These are phyloP conservation scores for Peromyscus leucopus DNA, from an alignment of 2,113 vertebrate genomes.

Conservation along the genomic window DNA sequence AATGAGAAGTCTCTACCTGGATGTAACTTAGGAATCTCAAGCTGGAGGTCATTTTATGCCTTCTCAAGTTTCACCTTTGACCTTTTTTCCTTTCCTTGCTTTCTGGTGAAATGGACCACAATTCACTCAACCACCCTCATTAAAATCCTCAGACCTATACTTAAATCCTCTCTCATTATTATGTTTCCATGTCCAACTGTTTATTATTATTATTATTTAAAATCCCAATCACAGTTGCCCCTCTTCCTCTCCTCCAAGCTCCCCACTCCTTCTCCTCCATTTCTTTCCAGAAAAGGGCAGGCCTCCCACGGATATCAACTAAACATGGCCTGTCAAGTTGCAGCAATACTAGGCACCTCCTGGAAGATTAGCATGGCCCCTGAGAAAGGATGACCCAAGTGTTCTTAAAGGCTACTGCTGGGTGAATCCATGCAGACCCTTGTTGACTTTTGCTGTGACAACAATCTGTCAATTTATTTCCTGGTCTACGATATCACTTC, in stretches of 20 bases:
- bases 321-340: not conserved
- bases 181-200: not conserved
- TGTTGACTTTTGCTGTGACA: not conserved
- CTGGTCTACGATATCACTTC: not conserved
- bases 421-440: not conserved
- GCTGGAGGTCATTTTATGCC: not conserved
- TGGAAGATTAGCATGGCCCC: not conserved
- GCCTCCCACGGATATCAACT: not conserved
- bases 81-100: not conserved
- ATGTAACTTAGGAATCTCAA: not conserved
- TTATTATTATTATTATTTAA: not conserved
- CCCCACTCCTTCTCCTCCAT: not conserved
- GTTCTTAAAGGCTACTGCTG: not conserved
- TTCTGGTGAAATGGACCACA: not conserved
- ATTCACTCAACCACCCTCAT: not conserved
- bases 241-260: not conserved
- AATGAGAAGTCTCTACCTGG: not conserved
- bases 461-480: not conserved
- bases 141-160: not conserved
- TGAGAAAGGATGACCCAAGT: not conserved
- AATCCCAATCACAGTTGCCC: not conserved
- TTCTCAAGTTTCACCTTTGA: not conserved
- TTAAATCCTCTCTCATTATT: not conserved
- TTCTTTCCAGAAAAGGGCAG: not conserved
- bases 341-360: not conserved